Evolutionary conservation across 2,797 vertebrate genomes (phyloP).

Genomic region (Eulemur mongoz): DNA sequence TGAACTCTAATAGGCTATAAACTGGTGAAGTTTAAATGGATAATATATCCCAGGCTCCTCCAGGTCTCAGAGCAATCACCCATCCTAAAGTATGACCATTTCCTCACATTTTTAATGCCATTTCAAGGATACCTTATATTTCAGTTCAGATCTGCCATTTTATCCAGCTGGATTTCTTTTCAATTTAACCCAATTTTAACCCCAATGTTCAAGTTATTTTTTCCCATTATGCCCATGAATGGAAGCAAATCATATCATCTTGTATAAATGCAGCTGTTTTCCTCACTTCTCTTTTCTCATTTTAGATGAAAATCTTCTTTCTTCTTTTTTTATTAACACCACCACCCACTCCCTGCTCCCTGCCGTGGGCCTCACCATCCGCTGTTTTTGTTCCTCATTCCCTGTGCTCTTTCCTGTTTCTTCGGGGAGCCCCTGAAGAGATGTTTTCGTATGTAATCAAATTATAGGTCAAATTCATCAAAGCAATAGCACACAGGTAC

Average conservation of each 20-base stretch:
- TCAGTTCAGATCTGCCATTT: constrained; percentile 22
- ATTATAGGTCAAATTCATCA: constrained; percentile 76
- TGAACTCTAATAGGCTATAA: neutral
- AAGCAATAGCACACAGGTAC: constrained; percentile 70
- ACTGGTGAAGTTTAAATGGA: neutral
- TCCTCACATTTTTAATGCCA: constrained; percentile 28
- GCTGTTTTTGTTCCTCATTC: neutral
- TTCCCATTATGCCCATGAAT: constrained; percentile 68
- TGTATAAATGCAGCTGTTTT: constrained; percentile 65
- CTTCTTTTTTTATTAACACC: neutral
- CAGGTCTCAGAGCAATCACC: neutral
- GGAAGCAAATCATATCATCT: constrained; percentile 70
- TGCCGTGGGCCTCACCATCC: neutral
- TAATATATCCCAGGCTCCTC: neutral
- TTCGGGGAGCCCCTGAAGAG: constrained; percentile 48
- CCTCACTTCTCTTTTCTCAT: constrained; percentile 44
- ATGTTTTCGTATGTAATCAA: constrained; percentile 72
- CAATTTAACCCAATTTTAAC: constrained; percentile 72
- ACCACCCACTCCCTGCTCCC: neutral
- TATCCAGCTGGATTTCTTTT: constrained; percentile 66
- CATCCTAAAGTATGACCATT: neutral
- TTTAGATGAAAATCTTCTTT: constrained; percentile 62
- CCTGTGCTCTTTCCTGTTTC: constrained; percentile 41
- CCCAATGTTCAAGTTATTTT: constrained; percentile 68
- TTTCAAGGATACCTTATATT: constrained; percentile 17